Evolutionary conservation across 2,113 vertebrate species (phyloP).

Genomic region (Petrocephalus microphthalmus): DNA sequence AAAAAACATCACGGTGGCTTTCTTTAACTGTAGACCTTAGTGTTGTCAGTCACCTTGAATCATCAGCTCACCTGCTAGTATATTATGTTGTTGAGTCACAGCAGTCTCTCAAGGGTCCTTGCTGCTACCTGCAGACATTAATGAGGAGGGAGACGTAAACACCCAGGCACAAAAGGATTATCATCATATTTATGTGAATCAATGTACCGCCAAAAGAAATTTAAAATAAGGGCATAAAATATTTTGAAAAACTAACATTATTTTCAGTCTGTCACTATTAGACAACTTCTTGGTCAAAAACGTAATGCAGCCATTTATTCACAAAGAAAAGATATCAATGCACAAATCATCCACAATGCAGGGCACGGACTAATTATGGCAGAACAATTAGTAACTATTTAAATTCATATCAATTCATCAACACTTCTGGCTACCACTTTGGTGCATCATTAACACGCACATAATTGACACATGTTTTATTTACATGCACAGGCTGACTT

Average conservation of each 20-base stretch:
- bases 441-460: background rate
- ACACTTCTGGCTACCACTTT: background rate
- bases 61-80: background rate
- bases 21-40: background rate
- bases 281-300: background rate
- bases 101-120: background rate
- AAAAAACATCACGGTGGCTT: background rate
- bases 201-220: background rate
- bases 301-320: background rate
- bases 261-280: background rate
- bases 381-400: background rate
- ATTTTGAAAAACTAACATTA: background rate
- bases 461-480: background rate
- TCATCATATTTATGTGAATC: background rate
- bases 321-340: background rate
- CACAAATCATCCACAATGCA: background rate
- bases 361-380: background rate
- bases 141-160: background rate
- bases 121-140: background rate
- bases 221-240: background rate
- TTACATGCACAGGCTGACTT: background rate
- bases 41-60: background rate
- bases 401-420: background rate
- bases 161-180: background rate
- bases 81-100: background rate